Evolutionary conservation across 2,888 invertebrate genomes (phyloP), one percentile per base, ranked within the genome.

Genomic region (Gastrophysa polygoni): DNA sequence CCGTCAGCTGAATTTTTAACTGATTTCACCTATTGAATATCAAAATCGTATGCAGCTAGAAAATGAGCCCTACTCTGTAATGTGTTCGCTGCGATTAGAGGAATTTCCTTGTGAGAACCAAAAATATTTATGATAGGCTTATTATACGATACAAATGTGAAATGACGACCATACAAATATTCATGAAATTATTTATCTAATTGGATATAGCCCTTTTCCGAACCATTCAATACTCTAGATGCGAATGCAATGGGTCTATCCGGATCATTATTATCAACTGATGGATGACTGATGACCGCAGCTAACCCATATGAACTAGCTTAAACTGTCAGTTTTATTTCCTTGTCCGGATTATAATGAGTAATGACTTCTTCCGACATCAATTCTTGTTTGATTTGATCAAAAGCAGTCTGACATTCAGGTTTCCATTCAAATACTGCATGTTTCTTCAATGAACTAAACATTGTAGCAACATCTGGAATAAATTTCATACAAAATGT

Each of bases 111-210:
- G n/a, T n/a, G n/a, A n/a, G n/a, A n/a, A n/a, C 21, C 14, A 8
- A 21, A 20, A 47, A 24, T 24, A 24, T 24, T 24, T 5, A 24
- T 24, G 3, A 24, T 20, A 20, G 20, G 20, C 20, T 47, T 47
- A 18, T 47, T 18, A 28, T 21, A n/a, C n/a, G n/a, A n/a, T n/a
- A n/a, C n/a, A n/a, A n/a, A n/a, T n/a, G n/a, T n/a, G n/a, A n/a
- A n/a, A n/a, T n/a, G n/a, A n/a, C n/a, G n/a, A n/a, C n/a, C n/a
- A n/a, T n/a, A n/a, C n/a, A n/a, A n/a, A n/a, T n/a, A n/a, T n/a
- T n/a, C n/a, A n/a, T n/a, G n/a, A n/a, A n/a, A n/a, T 16, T 24
- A 20, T 8, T 48, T 48, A 24, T 48, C 48, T 48, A 48, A 48
- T 44, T 44, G 44, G 21, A 6, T 16, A 14, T 24, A 48, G 1